These are phyloP conservation scores for Tragelaphus strepsiceros DNA, from an alignment of 2,113 vertebrate species.

Conservation along the genomic window DNA sequence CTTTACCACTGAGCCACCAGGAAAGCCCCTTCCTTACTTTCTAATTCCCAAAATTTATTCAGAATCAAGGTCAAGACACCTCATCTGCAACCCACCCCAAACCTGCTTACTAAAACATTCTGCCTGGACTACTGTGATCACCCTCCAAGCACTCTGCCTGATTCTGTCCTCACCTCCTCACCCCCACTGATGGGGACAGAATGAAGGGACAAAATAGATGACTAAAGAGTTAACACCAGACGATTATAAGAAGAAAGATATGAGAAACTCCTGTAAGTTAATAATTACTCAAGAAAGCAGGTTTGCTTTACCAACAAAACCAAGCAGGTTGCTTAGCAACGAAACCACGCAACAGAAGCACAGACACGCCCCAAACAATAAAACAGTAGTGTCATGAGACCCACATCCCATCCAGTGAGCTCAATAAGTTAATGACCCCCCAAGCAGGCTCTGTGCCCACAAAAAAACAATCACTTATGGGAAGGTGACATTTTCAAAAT, in stretches of 20 bases:
- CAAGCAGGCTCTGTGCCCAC: neutral
- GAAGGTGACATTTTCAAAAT: neutral
- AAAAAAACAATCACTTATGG: neutral
- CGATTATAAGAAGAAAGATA: neutral
- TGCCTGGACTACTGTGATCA: accelerated
- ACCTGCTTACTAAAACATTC: neutral
- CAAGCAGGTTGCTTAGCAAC: neutral
- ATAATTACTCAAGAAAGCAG: neutral
- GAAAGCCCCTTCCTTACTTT: neutral
- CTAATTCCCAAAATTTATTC: neutral
- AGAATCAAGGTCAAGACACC: neutral
- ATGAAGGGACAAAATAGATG: neutral
- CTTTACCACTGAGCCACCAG: neutral
- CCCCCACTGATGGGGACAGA: neutral
- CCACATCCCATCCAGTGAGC: neutral
- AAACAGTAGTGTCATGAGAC: neutral
- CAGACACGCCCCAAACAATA: neutral
- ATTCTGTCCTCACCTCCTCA: neutral
- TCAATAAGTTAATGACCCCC: neutral
- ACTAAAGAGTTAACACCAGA: neutral
- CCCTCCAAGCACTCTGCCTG: neutral
- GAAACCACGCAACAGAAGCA: neutral
- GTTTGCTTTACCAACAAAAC: neutral
- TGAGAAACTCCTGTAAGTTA: neutral
- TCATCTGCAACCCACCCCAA: accelerated